Conservation (phyloP, 2,113 vertebrate genomes). For the Triplophysa rosa region DNA sequence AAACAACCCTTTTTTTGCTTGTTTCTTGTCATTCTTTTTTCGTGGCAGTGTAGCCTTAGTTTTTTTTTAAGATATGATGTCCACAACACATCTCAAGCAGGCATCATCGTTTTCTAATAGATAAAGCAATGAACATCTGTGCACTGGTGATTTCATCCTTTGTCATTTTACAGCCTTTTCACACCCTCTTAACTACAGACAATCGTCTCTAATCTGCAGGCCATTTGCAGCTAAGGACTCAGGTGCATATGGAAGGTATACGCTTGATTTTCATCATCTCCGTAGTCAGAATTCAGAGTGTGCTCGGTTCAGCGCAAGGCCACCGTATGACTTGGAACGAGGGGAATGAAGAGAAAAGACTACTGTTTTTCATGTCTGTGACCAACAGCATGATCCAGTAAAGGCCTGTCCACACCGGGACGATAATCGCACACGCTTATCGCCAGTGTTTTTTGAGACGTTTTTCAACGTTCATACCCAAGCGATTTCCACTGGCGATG, state of each 20-base stretch:
- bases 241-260: conserved; percentile 20
- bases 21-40: neutral
- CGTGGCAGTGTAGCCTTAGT: neutral
- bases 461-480: too few species aligned
- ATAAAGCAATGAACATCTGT: neutral
- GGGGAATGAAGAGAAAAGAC: too few species aligned
- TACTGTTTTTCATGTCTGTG: conserved; percentile 22
- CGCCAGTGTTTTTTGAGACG: too few species aligned
- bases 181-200: conserved; percentile 3
- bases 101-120: neutral
- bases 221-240: conserved; percentile 20
- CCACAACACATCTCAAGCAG: neutral
- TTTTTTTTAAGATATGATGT: neutral
- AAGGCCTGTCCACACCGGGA: too few species aligned
- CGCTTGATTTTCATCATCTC: conserved; percentile 24
- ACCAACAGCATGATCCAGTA: conserved; percentile 5
- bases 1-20: neutral
- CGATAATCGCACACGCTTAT: too few species aligned
- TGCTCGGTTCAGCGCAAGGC: neutral
- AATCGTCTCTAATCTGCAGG: conserved; percentile 20
- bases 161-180: neutral
- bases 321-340: neutral
- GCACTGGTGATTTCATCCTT: neutral
- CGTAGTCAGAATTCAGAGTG: conserved; percentile 22
- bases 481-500: too few species aligned